A percentile compares a stretch with the other conserved stretches of the same genome.
Conservation (phyloP, 2,797 vertebrate genomes). For the Hafferia zeledoni region DNA sequence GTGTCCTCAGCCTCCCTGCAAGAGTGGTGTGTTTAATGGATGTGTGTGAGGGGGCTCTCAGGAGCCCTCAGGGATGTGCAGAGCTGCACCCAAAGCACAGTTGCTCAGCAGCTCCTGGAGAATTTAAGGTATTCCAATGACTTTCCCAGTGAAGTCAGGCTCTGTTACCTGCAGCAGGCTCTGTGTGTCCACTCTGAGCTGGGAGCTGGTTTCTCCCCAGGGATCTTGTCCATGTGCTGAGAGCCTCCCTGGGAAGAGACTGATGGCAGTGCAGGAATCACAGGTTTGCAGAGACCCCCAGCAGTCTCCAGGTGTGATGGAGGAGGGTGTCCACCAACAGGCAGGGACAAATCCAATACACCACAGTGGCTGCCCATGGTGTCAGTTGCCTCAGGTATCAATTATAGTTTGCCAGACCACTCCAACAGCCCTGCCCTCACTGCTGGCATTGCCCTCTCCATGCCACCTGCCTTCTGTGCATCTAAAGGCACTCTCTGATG, state of each 20-base stretch:
- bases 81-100: not conserved
- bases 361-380: not conserved
- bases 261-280: not conserved
- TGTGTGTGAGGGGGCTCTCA: not conserved
- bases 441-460: not conserved
- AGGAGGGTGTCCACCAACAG: not conserved
- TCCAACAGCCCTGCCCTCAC: not conserved
- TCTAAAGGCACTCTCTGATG: not conserved
- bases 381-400: not conserved
- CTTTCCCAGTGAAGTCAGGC: not conserved
- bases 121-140: not conserved
- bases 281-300: not conserved
- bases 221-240: too few species aligned
- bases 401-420: not conserved
- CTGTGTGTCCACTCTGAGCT: not conserved
- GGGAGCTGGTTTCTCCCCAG: not conserved
- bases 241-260: not conserved
- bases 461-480: accelerated
- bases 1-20: not conserved
- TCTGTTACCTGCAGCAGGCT: not conserved
- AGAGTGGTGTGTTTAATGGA: not conserved
- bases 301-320: not conserved
- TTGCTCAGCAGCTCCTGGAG: not conserved
- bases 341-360: not conserved
- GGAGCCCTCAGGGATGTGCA: not conserved